Base-by-base conservation (phyloP, 2,888 invertebrate genomes). In the Gasteruption jaculator region DNA sequence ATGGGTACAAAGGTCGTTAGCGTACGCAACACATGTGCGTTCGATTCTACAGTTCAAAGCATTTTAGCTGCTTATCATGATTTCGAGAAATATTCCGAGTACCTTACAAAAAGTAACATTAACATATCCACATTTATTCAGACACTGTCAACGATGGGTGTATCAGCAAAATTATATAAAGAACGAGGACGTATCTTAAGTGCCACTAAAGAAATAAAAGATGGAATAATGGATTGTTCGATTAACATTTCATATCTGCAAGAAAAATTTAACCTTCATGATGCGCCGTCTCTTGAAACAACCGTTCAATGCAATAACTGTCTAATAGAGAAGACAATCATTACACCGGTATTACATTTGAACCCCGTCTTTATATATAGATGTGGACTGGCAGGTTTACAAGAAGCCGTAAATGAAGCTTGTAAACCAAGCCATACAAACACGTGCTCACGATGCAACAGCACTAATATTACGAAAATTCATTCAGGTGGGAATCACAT, bases 11-110 rank as follows among this genome's bases (percentile, higher is more conserved):
- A 25, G 6, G 7, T 22, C 11, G 24, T 46, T 5, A 18, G 10
- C 2, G 22, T 49, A 5, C 10, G 11, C 5, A 40, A 49, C 24
- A 47, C 49, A 15, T 47, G 45, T 32, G 35, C 39, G 12, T 27
- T 24, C 12, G 15, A 33, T 22, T 7, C 19, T 15, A 20, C 8
- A 7, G 16, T 15, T 45, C 41, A 41, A 30, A 14, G 19, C 6
- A 4, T 37, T 16, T 22, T 16, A 37, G 22, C 19, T 30, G 37
- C 10, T 6, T 41, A 30, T 22, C 4, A 18, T 6, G 41, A 41
- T 15, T 37, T 16, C 21, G 12, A 22, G n/a, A 4, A 15, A 15
- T 41, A 41, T 24, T 8, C 27, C 10, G 25, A 41, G 14, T 41
- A 41, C 12, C 20, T 36, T 10, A 29, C 18, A 12, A 18, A 31